phyloP scores from a whole-genome alignment of 2,888 invertebrate species.

The Cantharis nigra region DNA sequence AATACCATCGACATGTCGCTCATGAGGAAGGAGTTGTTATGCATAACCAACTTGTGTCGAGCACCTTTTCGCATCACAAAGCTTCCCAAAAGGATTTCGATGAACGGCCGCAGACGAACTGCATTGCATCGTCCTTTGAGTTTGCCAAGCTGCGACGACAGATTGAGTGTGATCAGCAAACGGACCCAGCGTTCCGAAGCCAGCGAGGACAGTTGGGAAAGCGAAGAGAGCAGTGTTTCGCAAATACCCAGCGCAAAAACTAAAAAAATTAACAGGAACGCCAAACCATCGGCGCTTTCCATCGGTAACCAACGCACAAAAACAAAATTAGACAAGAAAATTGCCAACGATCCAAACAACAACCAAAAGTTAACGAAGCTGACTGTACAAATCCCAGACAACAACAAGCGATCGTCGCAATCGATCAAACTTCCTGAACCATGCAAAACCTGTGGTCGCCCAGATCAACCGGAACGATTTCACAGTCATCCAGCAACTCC shows the following conservation, averaged over 20 bases:
- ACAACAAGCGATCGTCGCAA: constrained; percentile 13
- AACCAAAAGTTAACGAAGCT: constrained; percentile 19
- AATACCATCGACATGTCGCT: constrained; percentile 63
- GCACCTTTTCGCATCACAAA: constrained; percentile 41
- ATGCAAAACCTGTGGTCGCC: constrained; percentile 69
- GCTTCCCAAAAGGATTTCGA: constrained; percentile 29
- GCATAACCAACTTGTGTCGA: constrained; percentile 53
- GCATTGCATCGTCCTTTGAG: constrained; percentile 40
- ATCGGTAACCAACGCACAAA: constrained; percentile 25
- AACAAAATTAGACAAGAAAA: constrained; percentile 19
- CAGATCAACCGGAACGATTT: constrained; percentile 70
- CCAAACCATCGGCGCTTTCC: constrained; percentile 15
- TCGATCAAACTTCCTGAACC: constrained; percentile 57
- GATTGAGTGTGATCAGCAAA: constrained; percentile 4
- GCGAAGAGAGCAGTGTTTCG: constrained; percentile 42
- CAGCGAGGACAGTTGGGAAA: constrained; percentile 45
- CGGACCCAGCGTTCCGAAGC: constrained; percentile 30
- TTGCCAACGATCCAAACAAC: constrained; percentile 30
- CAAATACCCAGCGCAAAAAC: constrained; percentile 27
- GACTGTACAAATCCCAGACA: not conserved
- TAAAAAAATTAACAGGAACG: constrained; percentile 9
- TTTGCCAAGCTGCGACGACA: constrained; percentile 28
- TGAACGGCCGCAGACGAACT: constrained; percentile 30
- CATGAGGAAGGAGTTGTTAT: constrained; percentile 59
- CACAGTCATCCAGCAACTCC: constrained; percentile 60